Base-by-base conservation (phyloP, 1,140 invertebrate genomes). In the Brachionus paranguensis region DNA sequence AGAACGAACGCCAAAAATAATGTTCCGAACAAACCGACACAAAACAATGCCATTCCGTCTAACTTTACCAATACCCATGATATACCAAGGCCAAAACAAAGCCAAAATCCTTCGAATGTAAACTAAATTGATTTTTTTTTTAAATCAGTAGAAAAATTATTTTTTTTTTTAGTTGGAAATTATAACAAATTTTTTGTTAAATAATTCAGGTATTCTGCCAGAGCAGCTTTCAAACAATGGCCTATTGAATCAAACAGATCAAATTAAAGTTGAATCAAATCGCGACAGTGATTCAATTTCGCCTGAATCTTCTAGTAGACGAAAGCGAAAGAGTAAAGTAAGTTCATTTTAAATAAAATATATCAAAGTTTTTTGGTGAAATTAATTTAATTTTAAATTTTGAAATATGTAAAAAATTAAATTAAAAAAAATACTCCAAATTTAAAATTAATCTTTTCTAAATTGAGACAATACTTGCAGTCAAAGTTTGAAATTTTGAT, bases 251-350 rank as follows among this genome's bases (percentile, higher is more conserved):
- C 68, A 72, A 17, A 37, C 12, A 20, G 47, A 41, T 17, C 68
- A 45, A 47, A 43, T 11, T 37, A 33, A 29, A 70, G 14, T 14
- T 0, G 65, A 70, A 72, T 20, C n/a, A 11, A 37, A 43, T 17
- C 12, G 4, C 3, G 68, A 72, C 24, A 72, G 17, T 20, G 68
- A 72, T 10, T 43, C 68, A 8, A 43, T 72, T 41, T 72, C 33
- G 17, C 17, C 68, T 17, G 68, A 43, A 11, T 72, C 68, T 17
- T 72, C 68, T n/a, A 43, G n/a, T 0, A 72, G 68, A 43, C 29
- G 68, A 72, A 72, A 72, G 33, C 10, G 68, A 12, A 72, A 72
- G 37, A 72, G 68, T 41, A 72, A 72, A 72, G 68, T 72, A 45
- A 70, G 29, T 29, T 33, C 33, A 65, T 27, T 53, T 50, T 50